Conservation (phyloP, 2,888 invertebrate species). For the Synergus laeviventris region DNA sequence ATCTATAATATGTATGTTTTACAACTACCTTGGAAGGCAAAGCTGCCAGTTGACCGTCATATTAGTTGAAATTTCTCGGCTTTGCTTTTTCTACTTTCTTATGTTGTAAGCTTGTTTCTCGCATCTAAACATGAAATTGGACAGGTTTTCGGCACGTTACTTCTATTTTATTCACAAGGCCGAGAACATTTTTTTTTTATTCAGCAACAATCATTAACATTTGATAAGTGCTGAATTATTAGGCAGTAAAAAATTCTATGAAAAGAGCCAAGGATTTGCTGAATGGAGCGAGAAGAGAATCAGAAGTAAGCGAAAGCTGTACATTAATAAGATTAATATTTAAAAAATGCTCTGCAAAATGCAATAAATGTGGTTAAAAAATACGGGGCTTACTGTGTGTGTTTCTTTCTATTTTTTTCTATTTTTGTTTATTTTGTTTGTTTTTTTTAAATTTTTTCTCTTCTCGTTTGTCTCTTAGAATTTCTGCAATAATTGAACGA, state of each 20-base stretch:
- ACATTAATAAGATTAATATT: not conserved
- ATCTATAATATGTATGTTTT: constrained; percentile 59
- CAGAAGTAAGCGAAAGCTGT: not conserved
- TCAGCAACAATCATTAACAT: not conserved
- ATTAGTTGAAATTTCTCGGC: constrained; percentile 25
- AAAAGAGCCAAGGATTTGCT: not conserved
- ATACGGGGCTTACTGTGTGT: not conserved
- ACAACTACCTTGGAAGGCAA: constrained; percentile 60
- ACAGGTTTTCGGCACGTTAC: not conserved
- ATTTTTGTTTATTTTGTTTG: not conserved
- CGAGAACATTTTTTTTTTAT: not conserved
- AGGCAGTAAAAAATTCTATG: constrained; percentile 19
- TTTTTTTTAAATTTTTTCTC: not conserved
- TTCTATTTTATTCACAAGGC: not conserved
- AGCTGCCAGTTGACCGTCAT: constrained; percentile 56
- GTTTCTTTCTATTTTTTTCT: not conserved
- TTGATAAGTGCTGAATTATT: not conserved
- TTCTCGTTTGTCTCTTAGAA: not conserved
- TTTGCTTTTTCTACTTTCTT: constrained; percentile 13
- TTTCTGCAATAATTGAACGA: not conserved
- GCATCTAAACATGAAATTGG: not conserved
- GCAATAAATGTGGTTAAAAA: not conserved
- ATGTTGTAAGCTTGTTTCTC: not conserved
- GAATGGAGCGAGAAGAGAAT: not conserved
- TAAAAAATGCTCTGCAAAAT: constrained; percentile 7